Conservation (phyloP, 2,113 vertebrate species). For the Neodon shergylaensis region DNA sequence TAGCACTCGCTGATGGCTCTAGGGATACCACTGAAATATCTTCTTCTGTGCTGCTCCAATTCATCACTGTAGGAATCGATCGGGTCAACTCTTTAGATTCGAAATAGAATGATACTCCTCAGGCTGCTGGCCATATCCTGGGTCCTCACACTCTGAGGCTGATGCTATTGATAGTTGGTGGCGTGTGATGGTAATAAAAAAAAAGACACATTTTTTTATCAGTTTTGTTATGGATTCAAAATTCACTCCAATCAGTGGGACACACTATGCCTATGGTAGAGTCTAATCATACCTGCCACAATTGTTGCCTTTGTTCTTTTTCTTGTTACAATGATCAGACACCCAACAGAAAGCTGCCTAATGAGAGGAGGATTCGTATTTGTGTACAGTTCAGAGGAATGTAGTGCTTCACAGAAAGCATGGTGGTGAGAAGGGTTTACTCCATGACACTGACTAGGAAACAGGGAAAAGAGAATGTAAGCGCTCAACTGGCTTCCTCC, state of each 20-base stretch:
- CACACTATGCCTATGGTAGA: too few species aligned
- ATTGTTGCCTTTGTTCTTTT: background rate
- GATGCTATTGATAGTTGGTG: background rate
- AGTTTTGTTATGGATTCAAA: background rate
- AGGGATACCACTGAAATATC: background rate
- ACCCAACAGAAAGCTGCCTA: background rate
- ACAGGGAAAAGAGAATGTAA: background rate
- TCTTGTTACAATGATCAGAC: background rate
- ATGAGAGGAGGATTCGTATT: background rate
- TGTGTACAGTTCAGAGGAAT: background rate
- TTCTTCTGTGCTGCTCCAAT: background rate
- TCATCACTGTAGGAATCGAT: background rate
- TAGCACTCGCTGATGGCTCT: background rate
- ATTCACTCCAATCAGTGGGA: background rate
- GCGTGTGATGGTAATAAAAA: background rate
- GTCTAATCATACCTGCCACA: fast-evolving
- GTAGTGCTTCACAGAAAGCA: too few species aligned
- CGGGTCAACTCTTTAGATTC: background rate
- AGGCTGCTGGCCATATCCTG: background rate
- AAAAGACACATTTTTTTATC: background rate
- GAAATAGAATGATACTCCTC: background rate
- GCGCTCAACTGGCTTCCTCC: background rate
- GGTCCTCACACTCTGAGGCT: too few species aligned
- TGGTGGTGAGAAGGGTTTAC: background rate
- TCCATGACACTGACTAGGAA: too few species aligned